These are phyloP conservation scores for Chitala chitala DNA, from an alignment of 2,113 vertebrate species.

Conservation along the genomic window DNA sequence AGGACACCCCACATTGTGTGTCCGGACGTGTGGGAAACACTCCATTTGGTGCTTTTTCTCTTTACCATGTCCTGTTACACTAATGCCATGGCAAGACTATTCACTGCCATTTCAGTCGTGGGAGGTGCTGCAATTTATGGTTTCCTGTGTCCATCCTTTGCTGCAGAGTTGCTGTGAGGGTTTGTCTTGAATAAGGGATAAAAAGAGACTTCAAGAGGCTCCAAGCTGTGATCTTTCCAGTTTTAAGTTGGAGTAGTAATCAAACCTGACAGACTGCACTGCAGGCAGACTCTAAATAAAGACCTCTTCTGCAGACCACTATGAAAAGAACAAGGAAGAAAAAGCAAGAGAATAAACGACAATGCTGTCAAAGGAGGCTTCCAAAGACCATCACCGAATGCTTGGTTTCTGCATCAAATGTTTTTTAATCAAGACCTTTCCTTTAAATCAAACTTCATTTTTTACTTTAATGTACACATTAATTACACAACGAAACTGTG, in stretches of 20 bases:
- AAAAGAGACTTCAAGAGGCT: slow-evolving; percentile 17
- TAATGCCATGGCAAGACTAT: slow-evolving; percentile 2
- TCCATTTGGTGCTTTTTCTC: neutral
- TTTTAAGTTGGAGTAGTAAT: slow-evolving; percentile 17
- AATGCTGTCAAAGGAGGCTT: neutral
- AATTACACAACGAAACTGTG: neutral
- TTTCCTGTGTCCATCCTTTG: slow-evolving; percentile 38
- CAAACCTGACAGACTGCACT: slow-evolving; percentile 22
- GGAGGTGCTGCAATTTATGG: slow-evolving; percentile 32
- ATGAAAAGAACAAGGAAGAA: slow-evolving; percentile 10
- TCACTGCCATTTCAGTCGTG: neutral
- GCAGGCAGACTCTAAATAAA: slow-evolving; percentile 20
- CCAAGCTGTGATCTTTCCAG: slow-evolving; percentile 27
- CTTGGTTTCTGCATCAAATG: neutral
- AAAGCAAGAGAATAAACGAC: neutral
- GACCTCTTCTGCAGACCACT: slow-evolving; percentile 3
- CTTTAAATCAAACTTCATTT: neutral
- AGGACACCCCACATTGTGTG: neutral
- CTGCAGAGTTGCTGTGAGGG: neutral
- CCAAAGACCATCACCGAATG: neutral
- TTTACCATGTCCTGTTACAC: slow-evolving; percentile 1
- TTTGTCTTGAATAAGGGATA: slow-evolving; percentile 13
- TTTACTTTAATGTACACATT: neutral
- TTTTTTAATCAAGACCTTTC: neutral
- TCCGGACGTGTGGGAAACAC: neutral